Percentiles rank a stretch among this genome's conserved stretches.
Conservation (phyloP, 2,797 vertebrate species). For the Crocodylus rhombifer region DNA sequence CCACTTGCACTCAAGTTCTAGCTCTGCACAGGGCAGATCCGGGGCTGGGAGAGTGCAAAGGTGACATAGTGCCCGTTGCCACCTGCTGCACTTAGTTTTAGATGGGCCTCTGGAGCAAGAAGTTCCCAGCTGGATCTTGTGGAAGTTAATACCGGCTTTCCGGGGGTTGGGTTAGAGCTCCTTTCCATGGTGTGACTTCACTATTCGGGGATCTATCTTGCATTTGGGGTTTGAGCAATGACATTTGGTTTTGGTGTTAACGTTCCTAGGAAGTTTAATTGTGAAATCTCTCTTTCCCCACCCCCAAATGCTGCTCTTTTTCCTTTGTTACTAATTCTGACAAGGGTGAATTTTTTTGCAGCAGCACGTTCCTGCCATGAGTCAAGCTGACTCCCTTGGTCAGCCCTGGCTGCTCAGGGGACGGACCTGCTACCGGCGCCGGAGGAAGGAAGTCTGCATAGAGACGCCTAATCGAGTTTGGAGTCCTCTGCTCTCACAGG, state of each 20-base stretch:
- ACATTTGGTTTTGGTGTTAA: background rate
- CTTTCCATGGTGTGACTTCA: too few relatives aligned
- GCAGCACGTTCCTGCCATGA: background rate
- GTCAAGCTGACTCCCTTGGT: accelerated
- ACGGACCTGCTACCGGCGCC: background rate
- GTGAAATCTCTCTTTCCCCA: background rate
- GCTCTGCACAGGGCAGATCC: background rate
- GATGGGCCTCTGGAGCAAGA: background rate
- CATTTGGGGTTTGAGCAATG: background rate
- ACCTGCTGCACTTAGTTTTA: background rate
- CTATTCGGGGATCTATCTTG: too few relatives aligned
- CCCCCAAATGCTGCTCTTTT: accelerated
- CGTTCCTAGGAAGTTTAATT: background rate
- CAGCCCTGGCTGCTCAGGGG: background rate
- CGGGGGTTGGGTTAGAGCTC: too few relatives aligned
- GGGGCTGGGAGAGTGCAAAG: background rate
- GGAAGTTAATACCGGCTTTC: background rate
- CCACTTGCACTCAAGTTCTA: background rate
- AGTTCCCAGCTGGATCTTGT: background rate
- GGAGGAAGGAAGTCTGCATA: background rate
- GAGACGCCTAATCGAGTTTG: too few relatives aligned
- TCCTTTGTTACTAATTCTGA: background rate
- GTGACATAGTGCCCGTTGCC: background rate
- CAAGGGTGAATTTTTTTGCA: background rate
- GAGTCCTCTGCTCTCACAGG: background rate